These are phyloP conservation scores for Eulithis testata DNA, from an alignment of 2,888 invertebrate genomes.

Conservation along the genomic window DNA sequence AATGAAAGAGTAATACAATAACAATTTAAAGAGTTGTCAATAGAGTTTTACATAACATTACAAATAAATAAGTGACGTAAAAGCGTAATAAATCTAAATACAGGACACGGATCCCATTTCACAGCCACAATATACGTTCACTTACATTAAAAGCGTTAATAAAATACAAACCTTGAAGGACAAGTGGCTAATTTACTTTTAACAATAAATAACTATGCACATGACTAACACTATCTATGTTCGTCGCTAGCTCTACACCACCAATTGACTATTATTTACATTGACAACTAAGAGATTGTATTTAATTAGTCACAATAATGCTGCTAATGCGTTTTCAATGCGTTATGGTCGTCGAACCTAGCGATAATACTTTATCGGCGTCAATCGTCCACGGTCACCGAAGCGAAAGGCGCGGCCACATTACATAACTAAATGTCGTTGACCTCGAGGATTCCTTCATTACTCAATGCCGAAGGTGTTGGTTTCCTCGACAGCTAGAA, in stretches of 20 bases:
- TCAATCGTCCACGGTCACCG: conserved; percentile 33
- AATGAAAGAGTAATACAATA: conserved; percentile 27
- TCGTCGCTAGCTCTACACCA: conserved; percentile 58
- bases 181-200: conserved; percentile 61
- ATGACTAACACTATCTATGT: conserved; percentile 64
- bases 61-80: conserved; percentile 78
- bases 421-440: conserved; percentile 7
- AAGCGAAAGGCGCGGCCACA: conserved; percentile 16
- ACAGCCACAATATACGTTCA: conserved; percentile 81
- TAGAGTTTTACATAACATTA: conserved; percentile 46
- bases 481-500: conserved; percentile 97
- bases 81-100: conserved; percentile 75
- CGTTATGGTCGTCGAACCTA: conserved; percentile 43
- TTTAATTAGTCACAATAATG: conserved; percentile 53
- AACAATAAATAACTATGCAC: conserved; percentile 63
- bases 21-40: conserved; percentile 43
- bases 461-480: conserved; percentile 98
- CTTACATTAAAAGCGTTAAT: conserved; percentile 75
- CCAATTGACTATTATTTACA: conserved; percentile 76
- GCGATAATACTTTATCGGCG: conserved; percentile 41
- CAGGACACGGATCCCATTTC: conserved; percentile 72
- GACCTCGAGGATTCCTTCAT: conserved; percentile 47
- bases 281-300: conserved; percentile 52
- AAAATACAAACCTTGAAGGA: conserved; percentile 70
- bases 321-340: conserved; percentile 45